Percentiles rank a stretch among this genome's conserved stretches.
Evolutionary conservation across 2,888 invertebrate species (phyloP).

Genomic region (Lasioglossum vierecki): DNA sequence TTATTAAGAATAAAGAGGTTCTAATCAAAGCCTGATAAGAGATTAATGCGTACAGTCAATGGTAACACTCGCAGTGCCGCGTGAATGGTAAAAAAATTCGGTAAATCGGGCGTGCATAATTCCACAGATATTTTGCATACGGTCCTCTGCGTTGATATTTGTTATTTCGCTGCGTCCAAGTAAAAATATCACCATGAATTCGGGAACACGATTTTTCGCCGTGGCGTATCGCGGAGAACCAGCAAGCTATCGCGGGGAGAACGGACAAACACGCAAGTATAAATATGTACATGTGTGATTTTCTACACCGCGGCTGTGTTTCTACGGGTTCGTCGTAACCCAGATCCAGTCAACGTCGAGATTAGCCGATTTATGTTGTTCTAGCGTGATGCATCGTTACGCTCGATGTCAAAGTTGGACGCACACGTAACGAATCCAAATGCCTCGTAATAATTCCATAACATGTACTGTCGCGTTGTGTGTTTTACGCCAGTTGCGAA

Average conservation of each 20-base stretch:
- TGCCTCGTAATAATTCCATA: constrained; percentile 29
- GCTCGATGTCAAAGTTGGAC: constrained; percentile 32
- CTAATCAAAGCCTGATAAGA: background rate
- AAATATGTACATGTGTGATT: constrained; percentile 18
- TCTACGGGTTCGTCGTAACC: constrained; percentile 1
- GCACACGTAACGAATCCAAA: constrained; percentile 23
- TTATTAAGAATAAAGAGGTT: background rate
- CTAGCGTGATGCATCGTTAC: constrained; percentile 26
- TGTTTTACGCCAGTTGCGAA: background rate
- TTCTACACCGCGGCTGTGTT: constrained; percentile 4
- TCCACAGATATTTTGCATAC: background rate
- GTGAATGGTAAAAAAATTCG: background rate
- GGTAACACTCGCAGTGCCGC: background rate
- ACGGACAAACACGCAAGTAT: constrained; percentile 4
- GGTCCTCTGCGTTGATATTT: background rate
- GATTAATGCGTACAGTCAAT: background rate
- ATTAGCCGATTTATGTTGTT: constrained; percentile 33
- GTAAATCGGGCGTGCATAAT: background rate
- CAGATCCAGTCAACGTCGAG: constrained; percentile 36
- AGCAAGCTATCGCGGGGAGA: background rate
- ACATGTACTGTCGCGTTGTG: background rate
- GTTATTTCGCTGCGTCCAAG: background rate
- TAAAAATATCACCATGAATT: background rate
- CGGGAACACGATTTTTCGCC: constrained; percentile 8
- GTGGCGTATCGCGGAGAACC: background rate